Conservation (phyloP, 2,888 invertebrate genomes). For the Amblyjoppa proteus region DNA sequence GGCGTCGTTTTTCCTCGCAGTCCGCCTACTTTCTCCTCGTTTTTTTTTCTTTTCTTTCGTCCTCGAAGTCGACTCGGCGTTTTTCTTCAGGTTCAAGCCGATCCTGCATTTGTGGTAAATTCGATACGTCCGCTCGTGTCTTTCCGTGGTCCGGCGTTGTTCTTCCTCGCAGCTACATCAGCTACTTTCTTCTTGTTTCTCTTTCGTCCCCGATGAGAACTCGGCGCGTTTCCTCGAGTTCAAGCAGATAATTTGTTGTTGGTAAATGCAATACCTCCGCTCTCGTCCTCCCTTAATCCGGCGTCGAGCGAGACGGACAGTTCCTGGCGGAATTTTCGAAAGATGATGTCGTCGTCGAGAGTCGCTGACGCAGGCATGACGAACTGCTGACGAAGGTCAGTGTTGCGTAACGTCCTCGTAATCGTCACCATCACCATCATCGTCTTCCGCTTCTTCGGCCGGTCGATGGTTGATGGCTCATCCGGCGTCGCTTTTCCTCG, state of each 20-base stretch:
- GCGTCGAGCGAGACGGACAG: constrained; percentile 10
- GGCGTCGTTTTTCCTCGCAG: background rate
- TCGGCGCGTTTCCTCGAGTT: constrained; percentile 37
- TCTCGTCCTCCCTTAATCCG: background rate
- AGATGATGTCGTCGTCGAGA: constrained; percentile 65
- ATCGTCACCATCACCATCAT: constrained; percentile 41
- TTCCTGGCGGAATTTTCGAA: constrained; percentile 61
- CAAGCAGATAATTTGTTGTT: constrained; percentile 25
- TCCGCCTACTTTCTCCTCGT: background rate
- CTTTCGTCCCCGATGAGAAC: background rate
- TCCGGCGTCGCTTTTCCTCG: constrained; percentile 9
- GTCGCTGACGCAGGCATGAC: constrained; percentile 76
- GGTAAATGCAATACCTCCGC: constrained; percentile 6
- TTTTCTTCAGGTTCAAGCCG: constrained; percentile 49
- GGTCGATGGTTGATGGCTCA: constrained; percentile 44
- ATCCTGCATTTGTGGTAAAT: constrained; percentile 1
- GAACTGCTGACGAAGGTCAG: constrained; percentile 80
- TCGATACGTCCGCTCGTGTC: constrained; percentile 3
- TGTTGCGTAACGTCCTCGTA: constrained; percentile 79
- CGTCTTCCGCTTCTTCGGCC: constrained; percentile 45
- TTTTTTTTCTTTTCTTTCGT: background rate
- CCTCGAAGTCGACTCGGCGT: background rate
- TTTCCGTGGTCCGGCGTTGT: background rate
- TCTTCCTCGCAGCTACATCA: too few species aligned
- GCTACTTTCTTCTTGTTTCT: background rate